Percentiles rank a stretch among this genome's conserved stretches.
Evolutionary conservation across 2,113 vertebrate genomes (phyloP).

Genomic region (Leucopternis melanops): DNA sequence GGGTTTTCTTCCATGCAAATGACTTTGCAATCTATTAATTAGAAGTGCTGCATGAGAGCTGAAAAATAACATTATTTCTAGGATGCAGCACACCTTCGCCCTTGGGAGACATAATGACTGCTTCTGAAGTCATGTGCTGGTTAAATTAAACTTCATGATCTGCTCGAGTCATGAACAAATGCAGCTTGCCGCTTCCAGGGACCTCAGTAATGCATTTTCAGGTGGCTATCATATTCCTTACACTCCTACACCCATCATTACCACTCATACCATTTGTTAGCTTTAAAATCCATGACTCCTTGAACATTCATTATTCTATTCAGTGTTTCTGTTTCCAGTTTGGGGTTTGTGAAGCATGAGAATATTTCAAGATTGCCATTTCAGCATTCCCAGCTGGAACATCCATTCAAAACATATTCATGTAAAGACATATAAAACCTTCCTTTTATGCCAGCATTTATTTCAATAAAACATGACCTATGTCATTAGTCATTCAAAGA

Average conservation of each 20-base stretch:
- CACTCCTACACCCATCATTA: background rate
- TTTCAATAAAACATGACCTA: background rate
- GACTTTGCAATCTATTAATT: background rate
- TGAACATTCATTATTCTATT: background rate
- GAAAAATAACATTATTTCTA: slow-evolving; percentile 26
- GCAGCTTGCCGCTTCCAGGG: background rate
- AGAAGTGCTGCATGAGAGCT: background rate
- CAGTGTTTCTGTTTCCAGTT: background rate
- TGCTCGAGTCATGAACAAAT: background rate
- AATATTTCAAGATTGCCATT: background rate
- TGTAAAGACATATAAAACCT: background rate
- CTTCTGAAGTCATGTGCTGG: background rate
- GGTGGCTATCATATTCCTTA: background rate
- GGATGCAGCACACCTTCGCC: background rate
- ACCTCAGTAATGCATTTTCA: background rate
- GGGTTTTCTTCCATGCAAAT: background rate
- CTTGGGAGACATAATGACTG: background rate
- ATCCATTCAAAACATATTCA: background rate
- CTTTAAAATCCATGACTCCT: background rate
- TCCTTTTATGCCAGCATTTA: background rate
- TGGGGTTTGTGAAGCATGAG: background rate
- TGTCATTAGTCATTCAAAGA: background rate
- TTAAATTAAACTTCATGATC: background rate
- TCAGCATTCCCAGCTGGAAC: background rate
- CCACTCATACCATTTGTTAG: background rate